Base-by-base conservation (phyloP, 2,113 vertebrate species). In the Bagarius yarrelli region DNA sequence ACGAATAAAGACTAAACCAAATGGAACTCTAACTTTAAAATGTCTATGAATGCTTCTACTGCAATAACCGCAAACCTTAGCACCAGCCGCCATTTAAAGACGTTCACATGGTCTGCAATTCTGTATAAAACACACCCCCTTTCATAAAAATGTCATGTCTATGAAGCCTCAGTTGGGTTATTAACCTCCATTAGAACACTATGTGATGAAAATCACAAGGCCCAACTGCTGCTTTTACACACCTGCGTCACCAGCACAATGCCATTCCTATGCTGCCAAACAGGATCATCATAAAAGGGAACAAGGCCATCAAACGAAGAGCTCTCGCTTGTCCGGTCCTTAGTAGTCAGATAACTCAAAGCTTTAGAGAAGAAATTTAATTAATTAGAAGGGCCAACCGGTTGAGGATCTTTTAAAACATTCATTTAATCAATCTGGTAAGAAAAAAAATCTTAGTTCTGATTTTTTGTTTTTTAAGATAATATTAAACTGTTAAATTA, bases 151-250 rank as follows among this genome's bases (percentile, higher is more conserved):
- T 53, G 60, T 78, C 76, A 78, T 66, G 76, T 67, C 47, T n/a
- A 52, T 55, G 76, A 56, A 55, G 78, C 36, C 78, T 80, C 78
- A 80, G 66, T 55, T 80, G 66, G 78, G 36, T 30, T 89, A 91
- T 94, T 92, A 94, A 94, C 93, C 93, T 92, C 92, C 93, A 93
- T 81, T 64, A 82, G 66, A 34, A 34, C 64, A 92, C 94, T 93
- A 94, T 93, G 92, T 90, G 89, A 93, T 94, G 92, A 94, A 93
- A 91, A 93, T 92, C 94, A 78, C 67, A 80, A 72, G 40, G 55
- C 40, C 67, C 34, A 56, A 47, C 78, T 34, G 67, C 80, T 56
- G 71, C 71, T 75, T 66, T 75, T 44, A 55, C 50, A 60, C 80
- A 81, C 71, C 80, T 81, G 80, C 74, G 71, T 66, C 71, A 76